Evolutionary conservation across 1,140 invertebrate species (phyloP).

Genomic region (Mizuhopecten yessoensis): DNA sequence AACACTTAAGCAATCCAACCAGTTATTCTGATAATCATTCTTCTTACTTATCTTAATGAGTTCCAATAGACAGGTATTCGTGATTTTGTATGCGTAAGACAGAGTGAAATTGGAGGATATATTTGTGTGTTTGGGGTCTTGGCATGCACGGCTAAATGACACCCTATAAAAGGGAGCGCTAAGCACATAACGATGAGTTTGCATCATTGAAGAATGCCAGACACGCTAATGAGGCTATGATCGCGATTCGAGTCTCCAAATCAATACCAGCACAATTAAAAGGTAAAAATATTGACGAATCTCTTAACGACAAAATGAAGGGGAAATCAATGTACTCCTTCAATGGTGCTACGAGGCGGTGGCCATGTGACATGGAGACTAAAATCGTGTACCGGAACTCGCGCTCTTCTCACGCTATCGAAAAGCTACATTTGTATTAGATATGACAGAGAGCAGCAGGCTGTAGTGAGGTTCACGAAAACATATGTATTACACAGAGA

Average conservation of each 20-base stretch:
- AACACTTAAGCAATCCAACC: conserved; percentile 28
- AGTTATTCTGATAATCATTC: neutral
- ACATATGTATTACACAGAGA: no score
- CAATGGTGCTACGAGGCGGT: neutral
- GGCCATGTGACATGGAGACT: neutral
- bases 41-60: neutral
- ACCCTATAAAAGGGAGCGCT: neutral
- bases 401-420: neutral
- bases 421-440: no score
- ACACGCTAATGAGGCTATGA: neutral
- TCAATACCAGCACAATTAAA: neutral
- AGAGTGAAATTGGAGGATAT: no score
- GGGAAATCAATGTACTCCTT: neutral
- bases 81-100: no score
- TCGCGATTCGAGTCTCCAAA: neutral
- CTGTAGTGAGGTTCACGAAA: no score
- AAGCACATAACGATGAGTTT: neutral
- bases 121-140: neutral
- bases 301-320: neutral
- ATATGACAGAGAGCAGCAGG: no score
- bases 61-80: no score
- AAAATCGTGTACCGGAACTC: neutral
- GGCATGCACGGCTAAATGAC: neutral
- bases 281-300: conserved; percentile 15
- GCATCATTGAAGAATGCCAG: neutral